These are phyloP conservation scores for Sphyrna mokarran DNA, from an alignment of 2,113 vertebrate genomes.

Conservation along the genomic window DNA sequence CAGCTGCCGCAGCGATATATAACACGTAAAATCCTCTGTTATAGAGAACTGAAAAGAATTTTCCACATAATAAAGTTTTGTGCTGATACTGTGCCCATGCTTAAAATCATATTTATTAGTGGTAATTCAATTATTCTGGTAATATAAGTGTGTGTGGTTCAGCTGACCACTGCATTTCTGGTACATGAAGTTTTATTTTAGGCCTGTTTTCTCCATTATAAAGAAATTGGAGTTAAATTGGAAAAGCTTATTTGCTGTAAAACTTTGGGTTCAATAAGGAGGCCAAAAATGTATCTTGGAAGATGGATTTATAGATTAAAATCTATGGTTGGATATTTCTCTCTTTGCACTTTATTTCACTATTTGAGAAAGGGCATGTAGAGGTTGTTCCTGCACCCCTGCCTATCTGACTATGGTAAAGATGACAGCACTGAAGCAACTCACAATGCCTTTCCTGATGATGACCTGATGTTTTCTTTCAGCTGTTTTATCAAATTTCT, in stretches of 20 bases:
- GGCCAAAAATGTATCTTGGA: not conserved
- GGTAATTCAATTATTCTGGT: conserved; percentile 36
- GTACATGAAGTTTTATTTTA: conserved; percentile 31
- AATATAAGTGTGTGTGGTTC: conserved; percentile 29
- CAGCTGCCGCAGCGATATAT: conserved; percentile 5
- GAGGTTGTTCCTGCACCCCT: not conserved
- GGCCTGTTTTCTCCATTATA: not conserved
- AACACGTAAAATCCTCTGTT: conserved; percentile 11
- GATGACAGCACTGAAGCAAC: not conserved
- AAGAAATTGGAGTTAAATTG: not conserved
- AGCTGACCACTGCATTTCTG: conserved; percentile 33
- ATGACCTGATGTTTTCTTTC: no score
- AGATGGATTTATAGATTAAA: conserved; percentile 7
- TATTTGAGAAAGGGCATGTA: not conserved
- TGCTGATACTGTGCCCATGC: conserved; percentile 19
- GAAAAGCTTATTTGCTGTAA: conserved; percentile 30
- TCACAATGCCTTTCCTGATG: not conserved
- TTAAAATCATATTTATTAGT: conserved; percentile 36
- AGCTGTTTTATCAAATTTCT: not conserved
- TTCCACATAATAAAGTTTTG: conserved; percentile 32
- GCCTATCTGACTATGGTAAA: not conserved
- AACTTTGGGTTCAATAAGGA: not conserved
- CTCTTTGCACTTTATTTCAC: not conserved
- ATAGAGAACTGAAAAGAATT: conserved; percentile 17
- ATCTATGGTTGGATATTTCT: not conserved